Evolutionary conservation across 2,797 vertebrate species (phyloP).

Genomic region (Pangasius krempfi): DNA sequence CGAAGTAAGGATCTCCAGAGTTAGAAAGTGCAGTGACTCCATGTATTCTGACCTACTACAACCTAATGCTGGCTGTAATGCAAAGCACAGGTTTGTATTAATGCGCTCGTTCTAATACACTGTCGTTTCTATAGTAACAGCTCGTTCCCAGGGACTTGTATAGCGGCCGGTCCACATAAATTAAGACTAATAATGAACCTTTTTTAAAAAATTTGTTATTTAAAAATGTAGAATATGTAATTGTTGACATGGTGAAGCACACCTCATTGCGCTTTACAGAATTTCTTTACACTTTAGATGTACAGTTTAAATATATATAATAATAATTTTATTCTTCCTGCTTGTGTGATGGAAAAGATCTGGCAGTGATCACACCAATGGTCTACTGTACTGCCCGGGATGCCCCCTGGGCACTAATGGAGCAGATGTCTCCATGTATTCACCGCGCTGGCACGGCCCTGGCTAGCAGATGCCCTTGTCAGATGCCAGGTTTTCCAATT

Average conservation of each 20-base stretch:
- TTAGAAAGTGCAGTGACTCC: background rate
- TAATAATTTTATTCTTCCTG: slow-evolving; percentile 26
- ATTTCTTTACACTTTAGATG: background rate
- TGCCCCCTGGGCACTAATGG: slow-evolving; percentile 64
- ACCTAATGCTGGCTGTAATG: background rate
- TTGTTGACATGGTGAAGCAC: background rate
- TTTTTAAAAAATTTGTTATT: background rate
- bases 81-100: background rate
- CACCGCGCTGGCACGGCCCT: slow-evolving; percentile 89
- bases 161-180: background rate
- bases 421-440: slow-evolving; percentile 93
- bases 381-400: slow-evolving; percentile 61
- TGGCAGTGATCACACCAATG: slow-evolving; percentile 51
- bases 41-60: background rate
- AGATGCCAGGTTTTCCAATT: slow-evolving; percentile 89
- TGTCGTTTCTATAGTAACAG: background rate
- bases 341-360: slow-evolving; percentile 45
- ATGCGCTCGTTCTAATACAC: background rate
- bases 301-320: background rate
- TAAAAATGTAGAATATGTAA: background rate
- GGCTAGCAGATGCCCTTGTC: slow-evolving; percentile 88
- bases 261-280: background rate
- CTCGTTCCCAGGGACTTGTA: background rate
- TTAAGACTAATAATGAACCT: background rate
- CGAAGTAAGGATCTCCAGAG: background rate